Conservation (phyloP, 37 sponge, comb jelly and placozoan species). For the Halichondria panicea region DNA sequence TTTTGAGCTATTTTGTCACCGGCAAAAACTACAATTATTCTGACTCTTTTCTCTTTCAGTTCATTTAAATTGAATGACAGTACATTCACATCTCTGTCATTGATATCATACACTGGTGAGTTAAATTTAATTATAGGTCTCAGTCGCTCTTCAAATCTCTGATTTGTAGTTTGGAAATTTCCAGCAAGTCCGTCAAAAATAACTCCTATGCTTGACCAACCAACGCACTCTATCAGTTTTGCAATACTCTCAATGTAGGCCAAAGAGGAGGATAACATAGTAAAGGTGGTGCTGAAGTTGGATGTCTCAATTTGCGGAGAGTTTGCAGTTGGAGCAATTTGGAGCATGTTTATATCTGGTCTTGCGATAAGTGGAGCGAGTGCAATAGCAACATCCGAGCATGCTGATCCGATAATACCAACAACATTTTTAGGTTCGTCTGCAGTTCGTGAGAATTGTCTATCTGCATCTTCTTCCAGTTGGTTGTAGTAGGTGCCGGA, state of each 20-base stretch:
- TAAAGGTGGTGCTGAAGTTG: slow-evolving; percentile 12
- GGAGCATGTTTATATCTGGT: background rate
- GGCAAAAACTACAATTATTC: slow-evolving; percentile 21
- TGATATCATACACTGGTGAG: background rate
- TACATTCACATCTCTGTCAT: background rate
- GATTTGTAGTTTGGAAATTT: background rate
- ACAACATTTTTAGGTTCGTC: slow-evolving; percentile 7
- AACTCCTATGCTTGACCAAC: slow-evolving; percentile 2
- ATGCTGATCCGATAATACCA: slow-evolving; percentile 38
- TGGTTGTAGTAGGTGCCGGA: too few relatives aligned
- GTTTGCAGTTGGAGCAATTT: slow-evolving; percentile 14
- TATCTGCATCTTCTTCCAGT: background rate
- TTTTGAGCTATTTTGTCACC: background rate
- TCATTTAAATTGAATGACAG: too few relatives aligned
- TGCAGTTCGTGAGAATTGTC: background rate
- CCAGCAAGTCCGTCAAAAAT: slow-evolving; percentile 3
- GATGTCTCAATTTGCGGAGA: background rate
- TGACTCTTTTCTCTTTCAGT: background rate
- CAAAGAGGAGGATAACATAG: slow-evolving; percentile 11
- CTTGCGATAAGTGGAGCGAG: slow-evolving; percentile 4
- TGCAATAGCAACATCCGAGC: slow-evolving; percentile 8
- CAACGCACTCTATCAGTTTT: background rate
- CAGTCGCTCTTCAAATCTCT: background rate
- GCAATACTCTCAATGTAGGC: background rate
- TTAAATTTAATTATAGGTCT: background rate